Evolutionary conservation across 2,888 invertebrate genomes (phyloP), one percentile per base, ranked within the genome.

Genomic region (Petrolisthes cinctipes): DNA sequence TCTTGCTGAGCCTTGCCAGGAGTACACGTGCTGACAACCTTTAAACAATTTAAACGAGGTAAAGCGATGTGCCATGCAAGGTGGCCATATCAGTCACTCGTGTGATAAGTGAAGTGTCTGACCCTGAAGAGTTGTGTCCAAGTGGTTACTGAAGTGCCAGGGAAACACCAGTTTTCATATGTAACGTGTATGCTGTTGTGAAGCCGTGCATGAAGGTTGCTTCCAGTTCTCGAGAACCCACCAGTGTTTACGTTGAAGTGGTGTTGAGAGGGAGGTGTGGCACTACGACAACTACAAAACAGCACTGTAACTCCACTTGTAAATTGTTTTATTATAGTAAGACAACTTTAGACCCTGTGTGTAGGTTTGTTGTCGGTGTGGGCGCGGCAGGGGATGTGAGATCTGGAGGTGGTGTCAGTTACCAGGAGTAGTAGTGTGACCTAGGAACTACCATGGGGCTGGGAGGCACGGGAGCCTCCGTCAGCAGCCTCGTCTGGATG

Each of bases 141-240:
- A 37, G 37, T 37, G 14, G 20, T n/a, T 71, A n/a, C n/a, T n/a
- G 20, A n/a, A n/a, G 14, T n/a, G 6, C n/a, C 71, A n/a, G 71
- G 71, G 71, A 71, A 71, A n/a, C 17, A 6, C 17, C 6, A 71
- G 71, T 71, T 71, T 71, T 20, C 71, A n/a, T 71, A 20, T 6
- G n/a, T 17, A 17, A n/a, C 20, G 71, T 71, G 71, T 71, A 71
- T 20, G 71, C 17, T 71, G 71, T 71, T 11, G 71, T 71, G 71
- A 17, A 71, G 71, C 71, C 71, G 71, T 71, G 71, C 71, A 71
- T 71, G 71, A 71, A 71, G 71, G 71, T n/a, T 71, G 71, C 71
- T 71, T 61, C 11, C 61, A 61, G 61, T 61, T 61, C 71, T 71
- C n/a, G 71, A 71, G 71, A 20, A 71, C 71, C 20, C 71, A 20